Base-by-base conservation (phyloP, 1,140 invertebrate species). In the Ceratina japonica region DNA sequence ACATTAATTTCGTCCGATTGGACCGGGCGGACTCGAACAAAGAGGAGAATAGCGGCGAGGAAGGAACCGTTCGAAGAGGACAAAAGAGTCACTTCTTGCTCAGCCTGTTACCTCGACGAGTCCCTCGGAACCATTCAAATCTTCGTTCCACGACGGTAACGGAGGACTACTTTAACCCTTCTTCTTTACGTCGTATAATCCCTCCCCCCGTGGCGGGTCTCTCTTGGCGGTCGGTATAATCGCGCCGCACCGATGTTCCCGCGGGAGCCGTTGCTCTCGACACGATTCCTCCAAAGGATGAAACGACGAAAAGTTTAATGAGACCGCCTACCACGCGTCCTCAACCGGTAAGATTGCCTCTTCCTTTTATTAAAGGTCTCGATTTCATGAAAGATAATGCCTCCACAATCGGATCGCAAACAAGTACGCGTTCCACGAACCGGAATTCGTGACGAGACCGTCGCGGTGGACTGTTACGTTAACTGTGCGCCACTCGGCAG, bases 291-390 rank as follows among this genome's bases (percentile, higher is more conserved):
- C 84, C 83, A 71, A 86, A 89, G 88, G 88, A 87, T 86, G 88
- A 89, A 91, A 91, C 89, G 90, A 89, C 87, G 90, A 91, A 91
- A 91, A 91, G 90, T 91, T 90, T 91, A 91, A 91, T 89, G 90
- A 91, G 88, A 85, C 82, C 72, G 77, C 82, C 82, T 72, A 83
- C 81, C 73, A 49, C 74, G 83, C 68, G 61, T 85, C 80, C 79
- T 81, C 69, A 69, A 51, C 61, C 74, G 74, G 65, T 65, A 78
- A 71, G 79, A 84, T 84, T 84, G 58, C 82, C 52, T 62, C 52
- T 75, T 56, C 82, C 65, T 76, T 70, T 49, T 71, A 72, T 59
- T 71, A 37, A 73, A 22, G 58, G 72, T 58, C 31, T 37, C 12
- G 77, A 68, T 64, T 62, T 37, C 62, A 20, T 56, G 51, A 31